phyloP scores from a whole-genome alignment of 2,113 vertebrate species.

The Siniperca knerii region DNA sequence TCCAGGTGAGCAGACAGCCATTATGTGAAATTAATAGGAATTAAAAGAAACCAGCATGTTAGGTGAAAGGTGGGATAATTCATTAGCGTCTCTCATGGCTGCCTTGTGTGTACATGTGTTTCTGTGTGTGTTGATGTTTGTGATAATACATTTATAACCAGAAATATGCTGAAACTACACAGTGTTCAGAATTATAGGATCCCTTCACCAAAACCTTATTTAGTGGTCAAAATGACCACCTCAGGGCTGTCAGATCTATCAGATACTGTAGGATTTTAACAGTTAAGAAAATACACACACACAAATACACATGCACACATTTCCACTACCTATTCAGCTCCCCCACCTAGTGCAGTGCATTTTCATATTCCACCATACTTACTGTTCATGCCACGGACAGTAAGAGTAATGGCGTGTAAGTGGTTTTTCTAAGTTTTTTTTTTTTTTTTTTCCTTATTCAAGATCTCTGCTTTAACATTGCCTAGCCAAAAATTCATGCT shows the following conservation, averaged over 20 bases:
- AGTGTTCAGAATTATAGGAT: neutral
- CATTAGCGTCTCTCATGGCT: slow-evolving; percentile 54
- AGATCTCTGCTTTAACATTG: slow-evolving; percentile 42
- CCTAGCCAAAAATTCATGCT: slow-evolving; percentile 22
- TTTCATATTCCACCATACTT: slow-evolving; percentile 86
- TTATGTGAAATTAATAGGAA: slow-evolving; percentile 83
- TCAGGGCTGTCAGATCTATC: neutral
- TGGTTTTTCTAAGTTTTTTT: slow-evolving; percentile 87
- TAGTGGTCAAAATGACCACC: neutral
- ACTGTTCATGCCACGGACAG: slow-evolving; percentile 94
- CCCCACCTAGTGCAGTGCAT: slow-evolving; percentile 56
- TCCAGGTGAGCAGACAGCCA: slow-evolving; percentile 82
- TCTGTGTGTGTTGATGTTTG: slow-evolving; percentile 22
- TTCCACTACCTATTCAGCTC: slow-evolving; percentile 34
- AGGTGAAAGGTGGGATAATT: slow-evolving; percentile 76
- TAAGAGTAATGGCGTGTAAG: slow-evolving; percentile 97
- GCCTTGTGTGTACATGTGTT: slow-evolving; percentile 16
- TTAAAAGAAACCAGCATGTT: slow-evolving; percentile 73
- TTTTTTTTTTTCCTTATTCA: neutral
- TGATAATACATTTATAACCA: slow-evolving; percentile 27
- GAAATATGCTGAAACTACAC: neutral
- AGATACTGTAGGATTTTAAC: neutral
- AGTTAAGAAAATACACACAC: neutral
- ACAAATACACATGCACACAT: neutral
- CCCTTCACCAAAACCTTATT: neutral